A percentile compares a stretch with the other conserved stretches of the same genome.
Evolutionary conservation across 2,888 invertebrate genomes (phyloP).

Genomic region (Mesorhabditis spiculigera): DNA sequence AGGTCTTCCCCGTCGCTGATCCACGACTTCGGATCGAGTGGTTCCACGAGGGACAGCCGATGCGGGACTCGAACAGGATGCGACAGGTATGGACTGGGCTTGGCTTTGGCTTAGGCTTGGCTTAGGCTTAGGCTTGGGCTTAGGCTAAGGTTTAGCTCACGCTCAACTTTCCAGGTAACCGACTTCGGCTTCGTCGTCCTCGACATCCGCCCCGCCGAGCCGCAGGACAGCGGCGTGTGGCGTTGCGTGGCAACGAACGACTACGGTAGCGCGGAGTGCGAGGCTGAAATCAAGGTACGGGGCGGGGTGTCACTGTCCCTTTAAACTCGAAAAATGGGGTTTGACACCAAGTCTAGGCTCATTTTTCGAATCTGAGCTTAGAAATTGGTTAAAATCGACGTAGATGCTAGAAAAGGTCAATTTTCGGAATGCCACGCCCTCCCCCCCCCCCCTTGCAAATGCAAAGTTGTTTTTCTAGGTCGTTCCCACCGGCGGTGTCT

Average conservation of each 20-base stretch:
- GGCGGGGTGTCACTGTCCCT: not conserved
- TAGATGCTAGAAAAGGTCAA: no score
- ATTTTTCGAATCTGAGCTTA: no score
- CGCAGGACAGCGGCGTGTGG: slow-evolving; percentile 85
- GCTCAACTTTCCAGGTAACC: slow-evolving; percentile 60
- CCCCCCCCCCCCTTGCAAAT: not conserved
- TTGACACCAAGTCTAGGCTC: not conserved
- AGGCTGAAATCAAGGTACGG: slow-evolving; percentile 65
- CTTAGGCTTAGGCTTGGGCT: no score
- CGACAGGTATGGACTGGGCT: slow-evolving; percentile 59
- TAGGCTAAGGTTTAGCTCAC: no score
- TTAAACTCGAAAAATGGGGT: not conserved
- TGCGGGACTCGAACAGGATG: slow-evolving; percentile 69
- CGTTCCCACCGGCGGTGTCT: slow-evolving; percentile 46
- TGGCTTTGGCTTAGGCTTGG: no score
- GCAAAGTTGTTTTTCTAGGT: slow-evolving; percentile 27
- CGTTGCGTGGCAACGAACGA: slow-evolving; percentile 84
- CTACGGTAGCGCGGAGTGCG: slow-evolving; percentile 87
- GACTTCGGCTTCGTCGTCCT: slow-evolving; percentile 94
- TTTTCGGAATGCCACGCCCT: no score
- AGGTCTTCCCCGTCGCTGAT: slow-evolving; percentile 87
- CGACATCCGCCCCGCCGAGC: slow-evolving; percentile 80
- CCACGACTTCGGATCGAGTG: slow-evolving; percentile 64
- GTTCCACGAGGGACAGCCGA: slow-evolving; percentile 77
- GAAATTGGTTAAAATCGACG: no score